Percentiles rank a stretch among this genome's conserved stretches.
These are phyloP conservation scores for Calosoma granatense DNA, from an alignment of 1,140 invertebrate species.

Conservation along the genomic window DNA sequence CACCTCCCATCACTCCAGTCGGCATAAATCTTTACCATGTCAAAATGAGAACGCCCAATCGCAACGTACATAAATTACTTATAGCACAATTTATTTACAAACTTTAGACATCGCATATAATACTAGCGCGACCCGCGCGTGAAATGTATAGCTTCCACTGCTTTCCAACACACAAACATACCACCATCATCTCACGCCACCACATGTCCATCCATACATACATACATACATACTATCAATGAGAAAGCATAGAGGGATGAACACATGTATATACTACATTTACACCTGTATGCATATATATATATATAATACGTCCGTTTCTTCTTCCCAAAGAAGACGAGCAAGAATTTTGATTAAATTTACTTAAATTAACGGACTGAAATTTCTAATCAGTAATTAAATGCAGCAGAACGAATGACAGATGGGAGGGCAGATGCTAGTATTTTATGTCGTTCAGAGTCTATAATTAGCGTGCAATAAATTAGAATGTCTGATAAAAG, in stretches of 20 bases:
- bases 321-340: no score
- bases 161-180: no score
- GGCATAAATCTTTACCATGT: slow-evolving; percentile 31
- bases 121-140: not conserved
- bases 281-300: no score
- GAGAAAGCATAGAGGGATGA: no score
- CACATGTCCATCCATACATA: no score
- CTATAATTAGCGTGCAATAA: slow-evolving; percentile 9
- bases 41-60: slow-evolving; percentile 33
- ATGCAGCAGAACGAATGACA: slow-evolving; percentile 1
- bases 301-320: no score
- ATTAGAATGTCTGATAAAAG: slow-evolving; percentile 5
- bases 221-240: no score
- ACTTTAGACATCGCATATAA: slow-evolving; percentile 3
- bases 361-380: not conserved
- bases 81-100: slow-evolving; percentile 30
- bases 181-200: no score
- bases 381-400: slow-evolving; percentile 9
- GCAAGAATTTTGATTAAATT: slow-evolving; percentile 6
- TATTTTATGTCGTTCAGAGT: slow-evolving; percentile 2
- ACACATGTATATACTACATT: no score
- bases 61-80: slow-evolving; percentile 32
- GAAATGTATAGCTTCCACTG: no score
- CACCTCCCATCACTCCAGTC: slow-evolving; percentile 31
- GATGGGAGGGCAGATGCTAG: not conserved